A percentile compares a stretch with the other conserved stretches of the same genome.
Conservation (phyloP, 2,797 vertebrate genomes). For the Sebastes itinus region DNA sequence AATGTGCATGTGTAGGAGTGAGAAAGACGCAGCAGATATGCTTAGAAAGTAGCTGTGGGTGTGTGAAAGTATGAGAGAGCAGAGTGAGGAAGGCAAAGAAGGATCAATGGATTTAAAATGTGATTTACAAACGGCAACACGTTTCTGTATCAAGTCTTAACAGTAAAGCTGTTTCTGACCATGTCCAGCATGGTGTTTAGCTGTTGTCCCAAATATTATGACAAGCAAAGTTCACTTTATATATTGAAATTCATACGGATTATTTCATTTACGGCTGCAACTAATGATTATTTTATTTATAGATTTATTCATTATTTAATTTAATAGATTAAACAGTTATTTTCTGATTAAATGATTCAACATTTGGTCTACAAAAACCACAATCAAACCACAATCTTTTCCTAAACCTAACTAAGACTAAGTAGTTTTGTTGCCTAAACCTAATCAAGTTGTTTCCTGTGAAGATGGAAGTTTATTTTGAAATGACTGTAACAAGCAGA, state of each 20-base stretch:
- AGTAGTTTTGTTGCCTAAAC: too few relatives aligned
- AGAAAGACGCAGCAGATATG: conserved; percentile 46
- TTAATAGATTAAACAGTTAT: background rate
- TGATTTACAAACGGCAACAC: conserved; percentile 6
- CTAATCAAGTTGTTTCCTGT: too few relatives aligned
- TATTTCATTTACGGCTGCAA: background rate
- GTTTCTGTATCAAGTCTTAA: background rate
- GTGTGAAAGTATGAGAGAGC: conserved; percentile 23
- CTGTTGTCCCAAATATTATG: background rate
- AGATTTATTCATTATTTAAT: background rate
- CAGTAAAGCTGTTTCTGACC: background rate
- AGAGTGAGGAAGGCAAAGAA: conserved; percentile 4
- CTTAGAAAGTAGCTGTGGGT: conserved; percentile 38
- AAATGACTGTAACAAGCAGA: too few relatives aligned
- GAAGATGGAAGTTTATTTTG: too few relatives aligned
- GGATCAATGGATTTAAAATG: conserved; percentile 20
- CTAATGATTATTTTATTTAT: background rate
- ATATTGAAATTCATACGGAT: background rate
- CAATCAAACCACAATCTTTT: too few relatives aligned
- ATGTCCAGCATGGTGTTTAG: background rate
- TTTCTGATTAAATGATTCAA: background rate
- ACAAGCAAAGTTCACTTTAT: background rate
- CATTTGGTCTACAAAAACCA: background rate
- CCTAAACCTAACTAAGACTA: too few relatives aligned
- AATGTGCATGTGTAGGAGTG: conserved; percentile 56